Conservation (phyloP, 2,113 vertebrate genomes). For the Sula dactylatra region DNA sequence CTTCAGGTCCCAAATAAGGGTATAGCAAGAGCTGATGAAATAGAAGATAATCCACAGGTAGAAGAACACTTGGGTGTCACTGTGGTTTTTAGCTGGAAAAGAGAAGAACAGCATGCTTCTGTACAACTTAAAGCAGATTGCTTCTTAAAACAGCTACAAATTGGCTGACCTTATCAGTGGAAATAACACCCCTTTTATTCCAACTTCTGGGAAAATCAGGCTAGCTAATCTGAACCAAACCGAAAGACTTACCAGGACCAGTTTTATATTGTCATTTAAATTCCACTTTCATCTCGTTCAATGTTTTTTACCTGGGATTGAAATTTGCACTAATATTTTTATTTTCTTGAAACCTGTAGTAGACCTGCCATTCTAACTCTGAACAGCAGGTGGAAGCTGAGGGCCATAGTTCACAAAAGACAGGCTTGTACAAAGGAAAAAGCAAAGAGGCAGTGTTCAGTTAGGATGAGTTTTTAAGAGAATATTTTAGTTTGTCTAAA, state of each 20-base stretch:
- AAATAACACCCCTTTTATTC: not conserved
- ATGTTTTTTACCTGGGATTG: not conserved
- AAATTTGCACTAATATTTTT: not conserved
- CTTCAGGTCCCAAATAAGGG: slow-evolving; percentile 97
- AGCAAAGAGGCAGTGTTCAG: not conserved
- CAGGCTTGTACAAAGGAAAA: not conserved
- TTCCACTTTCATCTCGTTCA: not conserved
- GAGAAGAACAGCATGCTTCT: not conserved
- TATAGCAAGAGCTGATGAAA: slow-evolving; percentile 92
- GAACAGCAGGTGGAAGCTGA: slow-evolving; percentile 71
- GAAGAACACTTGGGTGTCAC: slow-evolving; percentile 89
- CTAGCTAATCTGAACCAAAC: not conserved
- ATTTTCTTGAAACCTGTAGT: rapidly evolving
- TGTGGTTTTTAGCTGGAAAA: slow-evolving; percentile 84
- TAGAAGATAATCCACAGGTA: slow-evolving; percentile 93
- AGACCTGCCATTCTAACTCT: slow-evolving; percentile 44
- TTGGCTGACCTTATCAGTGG: too few relatives aligned
- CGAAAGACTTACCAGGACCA: not conserved
- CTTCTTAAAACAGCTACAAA: not conserved
- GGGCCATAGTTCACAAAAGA: not conserved
- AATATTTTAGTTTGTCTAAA: not conserved
- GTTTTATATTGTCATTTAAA: not conserved
- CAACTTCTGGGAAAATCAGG: not conserved
- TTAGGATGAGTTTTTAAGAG: not conserved
- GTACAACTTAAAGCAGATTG: not conserved